Conservation (phyloP, 2,888 invertebrate species). For the Tiphia femorata region DNA sequence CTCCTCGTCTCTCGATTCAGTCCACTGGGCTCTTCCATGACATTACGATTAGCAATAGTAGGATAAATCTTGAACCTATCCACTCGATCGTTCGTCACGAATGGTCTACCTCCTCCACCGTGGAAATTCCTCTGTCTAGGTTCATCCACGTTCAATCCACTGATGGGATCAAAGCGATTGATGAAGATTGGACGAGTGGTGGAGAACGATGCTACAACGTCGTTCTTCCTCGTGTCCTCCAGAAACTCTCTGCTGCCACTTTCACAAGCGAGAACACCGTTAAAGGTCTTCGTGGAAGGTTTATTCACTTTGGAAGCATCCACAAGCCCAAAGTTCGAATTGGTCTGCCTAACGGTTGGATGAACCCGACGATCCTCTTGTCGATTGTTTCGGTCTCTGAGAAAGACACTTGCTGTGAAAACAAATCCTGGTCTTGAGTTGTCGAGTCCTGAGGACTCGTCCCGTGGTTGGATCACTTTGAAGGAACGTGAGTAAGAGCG, state of each 20-base stretch:
- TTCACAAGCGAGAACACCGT: not conserved
- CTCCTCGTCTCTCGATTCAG: not conserved
- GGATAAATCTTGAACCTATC: too few relatives aligned
- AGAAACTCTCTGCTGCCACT: too few relatives aligned
- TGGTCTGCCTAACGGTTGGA: too few relatives aligned
- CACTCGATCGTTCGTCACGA: too few relatives aligned
- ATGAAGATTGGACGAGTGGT: not conserved
- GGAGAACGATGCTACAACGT: not conserved
- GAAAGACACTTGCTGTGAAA: conserved; percentile 26
- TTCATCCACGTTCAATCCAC: not conserved
- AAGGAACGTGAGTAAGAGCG: conserved; percentile 18
- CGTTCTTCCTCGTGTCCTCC: not conserved
- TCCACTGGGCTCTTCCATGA: not conserved
- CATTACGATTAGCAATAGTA: not conserved
- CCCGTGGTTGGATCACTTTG: conserved; percentile 20
- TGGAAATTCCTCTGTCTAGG: not conserved
- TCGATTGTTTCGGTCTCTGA: conserved; percentile 7
- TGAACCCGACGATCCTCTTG: too few relatives aligned
- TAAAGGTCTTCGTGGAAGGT: conserved; percentile 21
- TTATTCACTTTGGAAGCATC: not conserved
- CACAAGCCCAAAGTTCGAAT: too few relatives aligned
- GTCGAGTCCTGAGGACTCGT: conserved; percentile 6
- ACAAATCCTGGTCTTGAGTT: conserved; percentile 24
- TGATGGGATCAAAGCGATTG: not conserved
- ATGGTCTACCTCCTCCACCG: not conserved